Base-by-base conservation (phyloP, 2,888 invertebrate genomes). In the Andrena flavipes region DNA sequence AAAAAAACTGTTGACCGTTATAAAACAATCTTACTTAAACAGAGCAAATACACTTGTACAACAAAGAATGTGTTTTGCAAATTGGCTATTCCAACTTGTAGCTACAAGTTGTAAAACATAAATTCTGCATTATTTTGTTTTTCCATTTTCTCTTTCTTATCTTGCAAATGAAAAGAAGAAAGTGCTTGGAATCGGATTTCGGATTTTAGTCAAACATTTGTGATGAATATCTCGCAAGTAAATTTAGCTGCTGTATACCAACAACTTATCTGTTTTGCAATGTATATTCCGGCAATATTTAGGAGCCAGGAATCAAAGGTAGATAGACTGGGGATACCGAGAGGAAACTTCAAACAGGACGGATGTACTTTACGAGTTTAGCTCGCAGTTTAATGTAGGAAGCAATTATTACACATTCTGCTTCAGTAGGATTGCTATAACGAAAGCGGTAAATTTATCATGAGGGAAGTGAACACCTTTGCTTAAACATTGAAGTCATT, bases 311-410 rank as follows among this genome's bases (percentile, higher is more conserved):
- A 54, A 35, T 60, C 59, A 33, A 23, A 26, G 6, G 26, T 29
- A 33, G 42, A 68, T 7, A 42, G 30, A 60, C 65, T 51, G 20
- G 23, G 29, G 49, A n/a, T 26, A 76, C 10, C 29, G 54, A 35
- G 73, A 82, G 77, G 70, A 84, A 80, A 84, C 54, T 75, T 54
- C 49, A 26, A 74, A 62, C 29, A 65, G 56, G 62, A 54, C 51
- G 65, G 72, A 82, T 77, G 71, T 60, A 64, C 62, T 85, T 76
- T 81, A 76, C 68, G 77, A 86, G 67, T 54, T 80, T 72, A 78
- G 56, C 29, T 30, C n/a, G 26, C 16, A 54, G 35, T 70, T 59
- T 59, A 63, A 56, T 20, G 48, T 13, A 48, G n/a, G 30, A 35
- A 51, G 67, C 35, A 69, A 42, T 20, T 76, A 26, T 48, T 68